These are phyloP conservation scores for Spodoptera litura DNA, from an alignment of 1,140 invertebrate species.

Conservation along the genomic window DNA sequence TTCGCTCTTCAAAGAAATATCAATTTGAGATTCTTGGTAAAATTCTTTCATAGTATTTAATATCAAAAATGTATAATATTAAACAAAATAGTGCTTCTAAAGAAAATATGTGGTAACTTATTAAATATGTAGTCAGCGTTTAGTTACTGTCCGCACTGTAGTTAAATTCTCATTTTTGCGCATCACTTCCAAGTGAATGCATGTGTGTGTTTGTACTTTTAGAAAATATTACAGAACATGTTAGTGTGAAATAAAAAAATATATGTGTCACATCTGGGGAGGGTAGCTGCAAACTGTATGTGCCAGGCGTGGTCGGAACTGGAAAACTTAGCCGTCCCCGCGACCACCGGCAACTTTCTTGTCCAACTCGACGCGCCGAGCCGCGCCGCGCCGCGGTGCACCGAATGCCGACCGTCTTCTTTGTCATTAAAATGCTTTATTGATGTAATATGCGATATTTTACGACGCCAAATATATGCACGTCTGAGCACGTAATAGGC, in stretches of 20 bases:
- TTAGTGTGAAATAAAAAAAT: constrained; percentile 48
- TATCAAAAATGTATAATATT: too few species aligned
- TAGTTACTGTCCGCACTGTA: neutral
- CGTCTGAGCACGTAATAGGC: constrained; percentile 36
- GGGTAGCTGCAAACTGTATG: constrained; percentile 55
- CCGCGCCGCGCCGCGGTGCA: too few species aligned
- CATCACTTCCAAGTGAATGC: constrained; percentile 2
- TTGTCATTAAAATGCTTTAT: constrained; percentile 58
- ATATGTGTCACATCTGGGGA: constrained; percentile 52
- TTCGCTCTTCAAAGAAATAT: neutral
- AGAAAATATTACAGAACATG: constrained; percentile 19
- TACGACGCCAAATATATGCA: constrained; percentile 40
- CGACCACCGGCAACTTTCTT: constrained; percentile 56
- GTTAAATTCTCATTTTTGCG: constrained; percentile 14
- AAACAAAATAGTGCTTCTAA: too few species aligned
- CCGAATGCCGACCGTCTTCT: constrained; percentile 53
- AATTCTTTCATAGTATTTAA: neutral
- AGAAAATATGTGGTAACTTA: too few species aligned
- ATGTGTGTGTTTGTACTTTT: neutral
- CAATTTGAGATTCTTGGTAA: neutral
- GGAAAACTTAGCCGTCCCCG: constrained; percentile 58
- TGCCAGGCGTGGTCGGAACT: constrained; percentile 60
- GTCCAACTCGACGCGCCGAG: constrained; percentile 46
- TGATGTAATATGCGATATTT: constrained; percentile 52
- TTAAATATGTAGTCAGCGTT: too few species aligned